Base-by-base conservation (phyloP, 2,113 vertebrate genomes). In the Myanophis thanlyinensis region DNA sequence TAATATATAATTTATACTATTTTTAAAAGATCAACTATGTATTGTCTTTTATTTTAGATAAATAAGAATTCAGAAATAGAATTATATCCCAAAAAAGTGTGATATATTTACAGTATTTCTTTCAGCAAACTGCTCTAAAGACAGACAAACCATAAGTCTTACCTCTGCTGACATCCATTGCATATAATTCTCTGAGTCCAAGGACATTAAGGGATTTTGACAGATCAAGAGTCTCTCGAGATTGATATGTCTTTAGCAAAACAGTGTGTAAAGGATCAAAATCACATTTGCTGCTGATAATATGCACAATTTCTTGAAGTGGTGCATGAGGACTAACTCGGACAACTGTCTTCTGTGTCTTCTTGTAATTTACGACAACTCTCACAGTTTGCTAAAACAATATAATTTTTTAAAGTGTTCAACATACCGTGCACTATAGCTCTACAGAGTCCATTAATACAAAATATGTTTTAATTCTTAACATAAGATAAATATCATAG, bases 281-380 rank as follows among this genome's bases (percentile, higher is more conserved):
- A 95, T 99, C 99, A 98, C 99, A 99, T 97, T 99, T 99, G 93
- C 98, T 98, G 95, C 98, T 98, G 93, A 99, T 98, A 59, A 98
- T 94, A 10, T 98, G 98, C 47, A 98, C 85, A 40, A 99, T 98
- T 2, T 99, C 98, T 95, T 97, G 97, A 94, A 99, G 98, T 0
- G 98, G 96, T 48, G 98, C 95, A 56, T 98, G 98, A 3, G 99
- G 99, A 94, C 97, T 99, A 92, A 99, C 99, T 97, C 99, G 97
- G 89, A 99, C 97, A 86, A 99, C 98, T 0, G 99, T 98, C 97
- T 99, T 99, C 98, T 99, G 99, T 2, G 98, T 98, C 97, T 97
- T 99, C 96, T 97, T 99, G 97, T 99, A 99, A 97, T 99, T 99
- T 96, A 99, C 98, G 91, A 99, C 98, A 94, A 99, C 98, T 85